Base-by-base conservation (phyloP, 2,888 invertebrate species). In the Drosophila diplacantha region DNA sequence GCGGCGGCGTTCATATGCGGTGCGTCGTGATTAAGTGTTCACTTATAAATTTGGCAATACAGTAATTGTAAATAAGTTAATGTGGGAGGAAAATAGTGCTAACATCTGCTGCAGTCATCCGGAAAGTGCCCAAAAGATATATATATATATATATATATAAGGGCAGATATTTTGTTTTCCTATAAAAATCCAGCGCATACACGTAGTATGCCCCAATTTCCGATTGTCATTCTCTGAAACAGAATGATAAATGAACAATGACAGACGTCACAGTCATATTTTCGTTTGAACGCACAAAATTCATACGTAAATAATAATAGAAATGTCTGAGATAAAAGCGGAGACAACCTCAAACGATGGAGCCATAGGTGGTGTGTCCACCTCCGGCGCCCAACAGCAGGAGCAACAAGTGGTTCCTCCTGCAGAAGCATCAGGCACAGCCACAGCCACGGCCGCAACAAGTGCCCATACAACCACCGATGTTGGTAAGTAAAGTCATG, bases 281-380 rank as follows among this genome's bases (percentile, higher is more conserved):
- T 44, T n/a, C 44, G 44, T 32, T 37, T 29, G 6, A 43, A 26
- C 44, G 24, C 44, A 60, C 43, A 37, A 59, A 59, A 60, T 59
- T 59, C 31, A 8, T 38, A 37, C 16, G 44, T 46, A 18, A 60
- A 46, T 9, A 44, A 31, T 29, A 43, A 11, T 31, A 31, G n/a
- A 44, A 55, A 59, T 59, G 58, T 59, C 61, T n/a, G 44, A 59
- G 31, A n/a, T n/a, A 8, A 59, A 59, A 31, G 60, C 61, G 3
- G 61, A 60, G 37, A 14, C 46, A 31, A n/a, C 16, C 12, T 18
- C 26, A n/a, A 58, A 5, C 18, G 38, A 18, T 11, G 29, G 16
- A 16, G 20, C 20, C 20, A 8, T 26, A 16, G 34, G 41, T 16
- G 20, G 41, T 16, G 34, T 43, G 22, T 37, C 58, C 24, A 38